A percentile compares a stretch with the other conserved stretches of the same genome.
These are phyloP conservation scores for Diadema setosum DNA, from an alignment of 35 echinoderm and acorn worm genomes.

Conservation along the genomic window DNA sequence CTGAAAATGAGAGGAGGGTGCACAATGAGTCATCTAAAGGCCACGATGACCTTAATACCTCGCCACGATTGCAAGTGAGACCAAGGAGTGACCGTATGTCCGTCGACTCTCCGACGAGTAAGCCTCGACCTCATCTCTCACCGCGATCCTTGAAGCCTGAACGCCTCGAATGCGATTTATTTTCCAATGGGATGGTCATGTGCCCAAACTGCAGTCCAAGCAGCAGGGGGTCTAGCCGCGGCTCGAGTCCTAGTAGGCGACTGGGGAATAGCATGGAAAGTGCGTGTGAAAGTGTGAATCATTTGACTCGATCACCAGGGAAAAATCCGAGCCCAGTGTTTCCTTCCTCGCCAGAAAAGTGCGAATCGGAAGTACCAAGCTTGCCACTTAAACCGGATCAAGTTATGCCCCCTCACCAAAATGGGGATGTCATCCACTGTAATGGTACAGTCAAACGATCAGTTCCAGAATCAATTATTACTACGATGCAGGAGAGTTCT, in stretches of 20 bases:
- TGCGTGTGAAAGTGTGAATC: neutral
- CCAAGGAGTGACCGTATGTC: neutral
- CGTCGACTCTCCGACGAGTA: neutral
- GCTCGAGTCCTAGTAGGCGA: neutral
- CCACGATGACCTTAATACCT: neutral
- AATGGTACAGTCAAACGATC: neutral
- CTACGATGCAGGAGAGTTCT: slow-evolving; percentile 3
- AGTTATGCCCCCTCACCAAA: neutral
- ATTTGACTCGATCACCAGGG: neutral
- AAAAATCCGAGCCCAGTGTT: neutral
- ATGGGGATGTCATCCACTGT: slow-evolving; percentile 4
- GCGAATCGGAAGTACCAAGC: neutral
- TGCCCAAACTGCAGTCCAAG: neutral
- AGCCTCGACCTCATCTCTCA: neutral
- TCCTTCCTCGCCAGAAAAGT: neutral
- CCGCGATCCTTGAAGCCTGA: neutral
- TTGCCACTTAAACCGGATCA: neutral
- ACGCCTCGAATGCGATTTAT: neutral
- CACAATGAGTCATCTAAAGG: neutral
- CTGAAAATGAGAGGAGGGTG: neutral
- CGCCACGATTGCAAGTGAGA: neutral
- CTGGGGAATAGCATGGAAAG: neutral
- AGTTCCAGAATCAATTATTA: neutral
- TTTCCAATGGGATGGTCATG: slow-evolving; percentile 25
- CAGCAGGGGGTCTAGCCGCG: neutral